A percentile compares a stretch with the other conserved stretches of the same genome.
Evolutionary conservation across 2,797 vertebrate genomes (phyloP).

Genomic region (Megalops cyprinoides): DNA sequence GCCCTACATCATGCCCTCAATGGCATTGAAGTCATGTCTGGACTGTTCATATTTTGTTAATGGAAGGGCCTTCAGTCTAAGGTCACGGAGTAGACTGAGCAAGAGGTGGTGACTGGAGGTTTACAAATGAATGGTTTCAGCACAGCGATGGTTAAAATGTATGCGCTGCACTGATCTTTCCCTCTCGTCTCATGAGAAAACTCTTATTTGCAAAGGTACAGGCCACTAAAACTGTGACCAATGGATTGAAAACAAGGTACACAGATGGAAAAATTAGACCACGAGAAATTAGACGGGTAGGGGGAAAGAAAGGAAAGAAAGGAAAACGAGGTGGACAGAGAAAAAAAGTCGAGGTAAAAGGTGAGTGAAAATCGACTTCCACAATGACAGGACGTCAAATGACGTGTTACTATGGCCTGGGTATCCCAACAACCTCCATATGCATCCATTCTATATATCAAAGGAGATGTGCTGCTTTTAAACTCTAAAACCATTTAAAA

Average conservation of each 20-base stretch:
- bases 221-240: background rate
- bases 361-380: constrained; percentile 46
- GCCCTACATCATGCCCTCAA: too few species aligned
- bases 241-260: background rate
- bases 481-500: constrained; percentile 55
- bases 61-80: background rate
- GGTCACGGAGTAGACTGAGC: too few species aligned
- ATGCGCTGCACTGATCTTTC: background rate
- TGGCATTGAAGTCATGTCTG: background rate
- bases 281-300: constrained; percentile 40
- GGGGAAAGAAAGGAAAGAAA: constrained; percentile 37
- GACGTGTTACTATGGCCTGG: constrained; percentile 28
- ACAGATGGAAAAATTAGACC: constrained; percentile 33
- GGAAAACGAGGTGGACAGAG: constrained; percentile 42
- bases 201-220: background rate
- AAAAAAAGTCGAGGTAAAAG: constrained; percentile 35
- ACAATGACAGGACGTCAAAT: constrained; percentile 69
- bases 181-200: background rate
- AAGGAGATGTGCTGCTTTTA: constrained; percentile 48
- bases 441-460: constrained; percentile 60
- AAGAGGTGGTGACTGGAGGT: background rate
- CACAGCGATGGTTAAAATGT: background rate
- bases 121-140: background rate
- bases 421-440: constrained; percentile 67
- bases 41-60: background rate